These are phyloP conservation scores for Caenorhabditis inopinata DNA, from an alignment of 1,140 invertebrate species.

Conservation along the genomic window DNA sequence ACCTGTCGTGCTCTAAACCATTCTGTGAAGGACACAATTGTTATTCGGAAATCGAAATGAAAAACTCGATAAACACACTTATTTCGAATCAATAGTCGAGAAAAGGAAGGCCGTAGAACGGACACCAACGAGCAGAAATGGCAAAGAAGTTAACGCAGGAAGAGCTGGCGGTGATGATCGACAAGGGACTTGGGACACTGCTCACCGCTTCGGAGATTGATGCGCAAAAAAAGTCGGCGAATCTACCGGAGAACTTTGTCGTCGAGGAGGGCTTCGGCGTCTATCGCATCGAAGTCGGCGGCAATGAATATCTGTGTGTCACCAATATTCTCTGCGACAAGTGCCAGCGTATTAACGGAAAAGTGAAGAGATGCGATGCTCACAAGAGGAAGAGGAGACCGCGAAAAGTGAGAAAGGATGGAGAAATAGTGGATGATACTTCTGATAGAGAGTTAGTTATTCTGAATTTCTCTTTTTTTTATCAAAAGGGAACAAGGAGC, in stretches of 20 bases:
- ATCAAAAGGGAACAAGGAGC: too few species aligned
- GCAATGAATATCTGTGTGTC: neutral
- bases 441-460: conserved; percentile 10
- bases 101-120: too few species aligned
- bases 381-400: neutral
- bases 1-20: too few species aligned
- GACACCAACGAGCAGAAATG: too few species aligned
- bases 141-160: neutral
- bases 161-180: neutral
- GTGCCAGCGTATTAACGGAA: neutral
- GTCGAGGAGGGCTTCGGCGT: neutral
- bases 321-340: neutral
- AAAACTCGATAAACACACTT: too few species aligned
- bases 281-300: neutral
- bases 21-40: too few species aligned
- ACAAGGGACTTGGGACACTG: neutral
- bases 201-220: neutral
- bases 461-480: too few species aligned
- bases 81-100: too few species aligned
- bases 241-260: neutral
- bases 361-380: neutral
- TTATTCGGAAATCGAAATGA: too few species aligned
- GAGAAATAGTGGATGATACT: neutral
- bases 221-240: neutral
- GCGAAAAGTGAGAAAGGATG: neutral